Evolutionary conservation across 1,140 invertebrate genomes (phyloP).

Genomic region (Ceratina calcarata): DNA sequence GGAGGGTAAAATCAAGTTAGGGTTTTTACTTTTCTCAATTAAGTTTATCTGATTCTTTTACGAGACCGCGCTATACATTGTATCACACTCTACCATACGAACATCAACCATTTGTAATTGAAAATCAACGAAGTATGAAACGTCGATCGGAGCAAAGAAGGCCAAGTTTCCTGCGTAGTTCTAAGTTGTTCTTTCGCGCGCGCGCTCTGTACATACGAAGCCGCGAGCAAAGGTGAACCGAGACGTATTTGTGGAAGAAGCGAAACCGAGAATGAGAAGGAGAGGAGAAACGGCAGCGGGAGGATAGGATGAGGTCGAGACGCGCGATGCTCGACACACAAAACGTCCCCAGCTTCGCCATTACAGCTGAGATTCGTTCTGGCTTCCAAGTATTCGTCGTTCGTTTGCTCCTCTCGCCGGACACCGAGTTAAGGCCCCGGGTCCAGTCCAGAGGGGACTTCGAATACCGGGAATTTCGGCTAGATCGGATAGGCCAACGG

Average conservation of each 20-base stretch:
- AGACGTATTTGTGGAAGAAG: constrained; percentile 56
- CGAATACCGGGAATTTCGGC: constrained; percentile 61
- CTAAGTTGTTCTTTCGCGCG: constrained; percentile 32
- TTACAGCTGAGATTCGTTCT: constrained; percentile 64
- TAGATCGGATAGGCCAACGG: constrained; percentile 36
- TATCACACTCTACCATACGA: too few species aligned
- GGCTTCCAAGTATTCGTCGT: constrained; percentile 72
- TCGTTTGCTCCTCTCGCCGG: constrained; percentile 60
- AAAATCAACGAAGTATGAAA: neutral
- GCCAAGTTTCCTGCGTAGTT: constrained; percentile 55
- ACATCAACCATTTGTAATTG: too few species aligned
- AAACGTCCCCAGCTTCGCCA: constrained; percentile 47
- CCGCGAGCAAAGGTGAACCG: constrained; percentile 41
- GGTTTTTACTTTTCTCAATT: too few species aligned
- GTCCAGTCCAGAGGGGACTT: constrained; percentile 48
- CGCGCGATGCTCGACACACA: constrained; percentile 50
- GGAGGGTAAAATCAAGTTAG: neutral
- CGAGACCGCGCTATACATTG: too few species aligned
- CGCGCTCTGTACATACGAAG: constrained; percentile 46
- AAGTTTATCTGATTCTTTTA: too few species aligned
- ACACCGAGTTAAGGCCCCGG: constrained; percentile 1
- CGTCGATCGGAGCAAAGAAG: constrained; percentile 8
- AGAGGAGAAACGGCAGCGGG: constrained; percentile 19
- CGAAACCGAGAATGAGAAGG: constrained; percentile 1
- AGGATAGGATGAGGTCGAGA: constrained; percentile 33